Evolutionary conservation across 2,888 invertebrate genomes (phyloP), one percentile per base, ranked within the genome.

Genomic region (Nematopogon swammerdamellus): DNA sequence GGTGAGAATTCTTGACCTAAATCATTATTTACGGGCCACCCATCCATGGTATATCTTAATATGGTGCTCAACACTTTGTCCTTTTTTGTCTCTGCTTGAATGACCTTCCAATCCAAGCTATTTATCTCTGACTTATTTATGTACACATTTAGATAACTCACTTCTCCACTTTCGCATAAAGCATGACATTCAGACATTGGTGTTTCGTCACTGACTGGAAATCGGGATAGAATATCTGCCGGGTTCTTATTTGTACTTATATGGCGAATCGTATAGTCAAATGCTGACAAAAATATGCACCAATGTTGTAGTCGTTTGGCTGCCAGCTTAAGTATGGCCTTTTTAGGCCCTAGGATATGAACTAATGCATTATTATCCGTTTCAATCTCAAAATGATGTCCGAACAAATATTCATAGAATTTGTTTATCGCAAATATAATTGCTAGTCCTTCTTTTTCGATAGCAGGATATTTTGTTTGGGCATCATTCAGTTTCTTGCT

Each of bases 281-380:
- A 54, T 42, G 48, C 52, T 29, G 55, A 55, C 3, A 59, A 45
- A 49, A 58, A 59, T n/a, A n/a, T n/a, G n/a, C n/a, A n/a, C n/a
- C n/a, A n/a, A n/a, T n/a, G n/a, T n/a, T n/a, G n/a, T n/a, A n/a
- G n/a, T n/a, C n/a, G n/a, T n/a, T n/a, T n/a, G n/a, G n/a, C n/a
- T n/a, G n/a, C n/a, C n/a, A n/a, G n/a, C n/a, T n/a, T n/a, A n/a
- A n/a, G n/a, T n/a, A n/a, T n/a, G n/a, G n/a, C n/a, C n/a, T n/a
- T n/a, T n/a, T n/a, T n/a, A n/a, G n/a, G n/a, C n/a, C n/a, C n/a
- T n/a, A n/a, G n/a, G n/a, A n/a, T n/a, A n/a, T n/a, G n/a, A n/a
- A n/a, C n/a, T n/a, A n/a, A n/a, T n/a, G n/a, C n/a, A n/a, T n/a
- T n/a, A n/a, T n/a, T n/a, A n/a, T n/a, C n/a, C n/a, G n/a, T n/a